Evolutionary conservation across 2,797 vertebrate species (phyloP).

Genomic region (Gila robusta): DNA sequence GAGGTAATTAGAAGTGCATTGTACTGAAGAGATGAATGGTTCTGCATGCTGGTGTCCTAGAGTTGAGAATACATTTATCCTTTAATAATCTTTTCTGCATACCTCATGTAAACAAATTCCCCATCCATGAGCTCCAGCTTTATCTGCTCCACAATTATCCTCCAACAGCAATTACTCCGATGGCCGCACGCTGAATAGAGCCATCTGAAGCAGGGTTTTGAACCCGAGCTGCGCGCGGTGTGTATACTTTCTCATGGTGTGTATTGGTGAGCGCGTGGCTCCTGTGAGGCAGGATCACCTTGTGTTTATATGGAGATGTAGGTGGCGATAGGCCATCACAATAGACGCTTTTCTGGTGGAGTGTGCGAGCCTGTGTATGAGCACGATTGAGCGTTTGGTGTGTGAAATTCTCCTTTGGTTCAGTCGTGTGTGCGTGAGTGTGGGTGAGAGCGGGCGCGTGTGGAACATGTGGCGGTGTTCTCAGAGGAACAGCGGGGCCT

Average conservation of each 20-base stretch:
- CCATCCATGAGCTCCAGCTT: conserved; percentile 44
- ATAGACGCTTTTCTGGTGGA: conserved; percentile 74
- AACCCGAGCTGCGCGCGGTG: conserved; percentile 33
- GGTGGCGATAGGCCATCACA: conserved; percentile 40
- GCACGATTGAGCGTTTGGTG: conserved; percentile 57
- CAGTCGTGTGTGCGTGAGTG: conserved; percentile 52
- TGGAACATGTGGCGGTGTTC: conserved; percentile 98
- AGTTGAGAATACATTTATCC: conserved; percentile 23
- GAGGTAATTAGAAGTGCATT: conserved; percentile 12
- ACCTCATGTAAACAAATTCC: conserved; percentile 47
- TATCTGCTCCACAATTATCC: conserved; percentile 51
- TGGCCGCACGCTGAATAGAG: conserved; percentile 52
- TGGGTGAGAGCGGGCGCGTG: conserved; percentile 75
- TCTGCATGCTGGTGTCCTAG: conserved; percentile 41
- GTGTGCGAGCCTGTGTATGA: conserved; percentile 64
- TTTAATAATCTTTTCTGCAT: conserved; percentile 47
- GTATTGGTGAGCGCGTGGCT: neutral
- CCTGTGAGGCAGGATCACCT: conserved; percentile 50
- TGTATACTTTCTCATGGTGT: conserved; percentile 67
- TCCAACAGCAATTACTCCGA: conserved; percentile 48
- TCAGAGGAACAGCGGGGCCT: conserved; percentile 96
- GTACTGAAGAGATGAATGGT: conserved; percentile 43
- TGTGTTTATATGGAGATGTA: conserved; percentile 60
- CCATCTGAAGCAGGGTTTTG: conserved; percentile 44
- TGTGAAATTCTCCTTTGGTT: conserved; percentile 57